These are phyloP conservation scores for Chamaetylas fuelleborni DNA, from an alignment of 2,113 vertebrate genomes.

Conservation along the genomic window DNA sequence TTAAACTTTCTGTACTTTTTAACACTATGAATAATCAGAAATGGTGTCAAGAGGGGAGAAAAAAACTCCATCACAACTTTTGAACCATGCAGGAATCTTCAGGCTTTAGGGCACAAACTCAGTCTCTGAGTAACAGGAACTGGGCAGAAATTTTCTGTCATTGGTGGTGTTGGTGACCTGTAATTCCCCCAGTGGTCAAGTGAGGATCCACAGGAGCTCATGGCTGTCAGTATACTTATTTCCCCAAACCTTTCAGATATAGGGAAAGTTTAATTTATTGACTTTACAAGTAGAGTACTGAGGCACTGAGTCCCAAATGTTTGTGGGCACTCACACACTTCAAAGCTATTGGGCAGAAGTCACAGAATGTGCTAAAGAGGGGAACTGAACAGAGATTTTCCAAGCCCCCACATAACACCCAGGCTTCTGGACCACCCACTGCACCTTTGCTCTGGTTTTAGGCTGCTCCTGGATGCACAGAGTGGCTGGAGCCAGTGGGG, in stretches of 20 bases:
- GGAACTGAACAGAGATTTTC: not conserved
- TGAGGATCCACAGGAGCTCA: not conserved
- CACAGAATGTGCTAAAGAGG: not conserved
- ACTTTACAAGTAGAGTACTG: not conserved
- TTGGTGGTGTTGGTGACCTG: not conserved
- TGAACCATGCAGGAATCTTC: not conserved
- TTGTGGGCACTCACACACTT: not conserved
- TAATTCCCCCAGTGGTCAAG: not conserved
- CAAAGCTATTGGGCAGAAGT: not conserved
- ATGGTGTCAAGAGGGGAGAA: not conserved
- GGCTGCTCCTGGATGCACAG: not conserved
- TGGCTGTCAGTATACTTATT: not conserved
- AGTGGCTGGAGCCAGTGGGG: not conserved
- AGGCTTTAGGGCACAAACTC: not conserved
- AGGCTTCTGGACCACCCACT: not conserved
- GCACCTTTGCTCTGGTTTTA: not conserved
- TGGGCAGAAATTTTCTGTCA: not conserved
- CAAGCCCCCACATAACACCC: not conserved
- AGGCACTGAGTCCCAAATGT: fast-evolving
- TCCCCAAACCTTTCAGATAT: not conserved
- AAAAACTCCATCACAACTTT: not conserved
- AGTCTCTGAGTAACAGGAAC: not conserved
- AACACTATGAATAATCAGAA: not conserved
- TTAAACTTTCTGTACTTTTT: no score
- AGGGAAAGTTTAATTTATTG: not conserved